phyloP scores from a whole-genome alignment of 2,888 invertebrate species.

The Rotaria magnacalcarata region DNA sequence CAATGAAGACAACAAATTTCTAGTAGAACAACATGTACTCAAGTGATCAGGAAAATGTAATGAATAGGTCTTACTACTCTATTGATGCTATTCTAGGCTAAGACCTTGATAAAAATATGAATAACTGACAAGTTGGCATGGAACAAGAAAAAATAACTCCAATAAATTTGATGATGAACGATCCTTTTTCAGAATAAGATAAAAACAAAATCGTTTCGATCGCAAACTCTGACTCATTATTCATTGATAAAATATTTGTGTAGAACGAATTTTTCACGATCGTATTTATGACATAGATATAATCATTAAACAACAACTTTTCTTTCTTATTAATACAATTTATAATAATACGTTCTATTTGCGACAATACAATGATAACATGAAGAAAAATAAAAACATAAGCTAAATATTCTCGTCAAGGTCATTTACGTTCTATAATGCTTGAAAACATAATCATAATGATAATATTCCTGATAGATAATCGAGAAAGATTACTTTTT shows the following conservation, averaged over 20 bases:
- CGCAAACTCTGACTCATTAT: not conserved
- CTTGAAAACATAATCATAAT: not conserved
- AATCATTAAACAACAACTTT: not conserved
- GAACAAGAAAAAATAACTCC: not conserved
- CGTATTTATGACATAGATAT: not conserved
- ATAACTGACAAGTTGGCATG: constrained; percentile 1
- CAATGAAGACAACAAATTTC: not conserved
- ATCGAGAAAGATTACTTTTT: not conserved
- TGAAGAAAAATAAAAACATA: not conserved
- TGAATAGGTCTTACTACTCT: not conserved
- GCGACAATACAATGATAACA: not conserved
- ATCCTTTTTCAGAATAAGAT: not conserved
- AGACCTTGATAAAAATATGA: not conserved
- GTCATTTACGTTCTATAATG: not conserved
- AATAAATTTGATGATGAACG: not conserved
- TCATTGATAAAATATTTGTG: not conserved
- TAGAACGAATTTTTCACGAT: no score
- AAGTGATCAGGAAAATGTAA: not conserved
- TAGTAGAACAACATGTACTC: not conserved
- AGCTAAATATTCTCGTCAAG: not conserved
- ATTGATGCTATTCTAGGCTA: not conserved
- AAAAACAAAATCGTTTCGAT: not conserved
- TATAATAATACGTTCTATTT: not conserved
- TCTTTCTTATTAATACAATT: not conserved
- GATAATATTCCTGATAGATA: not conserved